Evolutionary conservation across 1,140 invertebrate species (phyloP), one percentile per base, ranked within the genome.

Genomic region (Drosophila sucinea): DNA sequence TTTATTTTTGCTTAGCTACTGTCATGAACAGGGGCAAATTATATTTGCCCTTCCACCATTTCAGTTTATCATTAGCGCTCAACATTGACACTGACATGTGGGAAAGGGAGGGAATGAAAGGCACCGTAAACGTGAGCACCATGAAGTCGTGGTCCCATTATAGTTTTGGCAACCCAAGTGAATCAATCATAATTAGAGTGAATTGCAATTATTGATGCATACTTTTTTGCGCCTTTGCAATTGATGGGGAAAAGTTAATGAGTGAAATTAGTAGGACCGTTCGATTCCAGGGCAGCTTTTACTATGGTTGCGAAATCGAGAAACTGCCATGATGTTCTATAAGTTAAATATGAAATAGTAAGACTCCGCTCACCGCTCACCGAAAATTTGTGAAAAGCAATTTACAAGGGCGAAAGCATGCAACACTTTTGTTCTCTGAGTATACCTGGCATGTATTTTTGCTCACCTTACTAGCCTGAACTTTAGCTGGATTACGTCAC

Each of bases 131-230:
- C 11, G 8, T 58, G 29, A 55, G 17, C 33, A 47, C 57, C 57
- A 1, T 55, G 10, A 55, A 17, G 6, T 25, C 57, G 41, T 60
- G 58, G 54, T 47, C 58, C 56, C 81, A 65, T 84, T 74, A 84
- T 80, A 84, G 77, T 84, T 84, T 69, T 74, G 77, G 55, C 33
- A 54, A 27, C 29, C 64, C 23, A 54, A 60, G 33, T 84, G 77
- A 80, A 89, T 89, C 84, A 89, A 89, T 89, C 84, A 89, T 89
- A 89, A 89, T 89, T 89, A 89, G 77, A 72, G 73, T 77, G 84
- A 87, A 87, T 83, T 87, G 80, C 84, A 89, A 89, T 89, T 89
- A 89, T 89, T 89, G 73, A 70, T 89, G 84, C 84, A 89, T 74
- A 89, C 29, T 29, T 56, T 56, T 47, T 30, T 70, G 51, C 33